phyloP scores from a whole-genome alignment of 2,113 vertebrate genomes.

The Serinus canaria region DNA sequence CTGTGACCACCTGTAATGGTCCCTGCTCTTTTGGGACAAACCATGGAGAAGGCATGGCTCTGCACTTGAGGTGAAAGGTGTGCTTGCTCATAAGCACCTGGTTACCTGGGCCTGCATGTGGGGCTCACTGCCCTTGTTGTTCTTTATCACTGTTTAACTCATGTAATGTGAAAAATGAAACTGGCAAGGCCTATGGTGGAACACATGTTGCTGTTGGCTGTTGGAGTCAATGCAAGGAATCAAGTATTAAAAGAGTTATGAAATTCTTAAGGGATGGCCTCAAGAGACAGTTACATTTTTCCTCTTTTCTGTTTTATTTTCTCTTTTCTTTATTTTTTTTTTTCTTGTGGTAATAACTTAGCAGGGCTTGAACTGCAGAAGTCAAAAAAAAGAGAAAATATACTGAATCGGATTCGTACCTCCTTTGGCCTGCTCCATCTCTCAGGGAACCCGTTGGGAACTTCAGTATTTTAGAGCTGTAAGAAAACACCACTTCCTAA shows the following conservation, averaged over 20 bases:
- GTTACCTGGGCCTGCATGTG: background rate
- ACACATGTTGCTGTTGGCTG: background rate
- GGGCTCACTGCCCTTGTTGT: background rate
- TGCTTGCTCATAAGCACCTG: background rate
- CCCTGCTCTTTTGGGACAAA: background rate
- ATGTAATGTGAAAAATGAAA: background rate
- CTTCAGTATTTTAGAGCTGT: background rate
- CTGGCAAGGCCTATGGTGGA: background rate
- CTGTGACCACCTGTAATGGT: fast-evolving
- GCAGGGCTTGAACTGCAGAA: background rate
- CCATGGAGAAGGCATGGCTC: background rate
- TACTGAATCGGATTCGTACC: background rate
- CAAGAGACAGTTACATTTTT: background rate
- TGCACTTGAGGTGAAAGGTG: background rate
- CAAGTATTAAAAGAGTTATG: background rate
- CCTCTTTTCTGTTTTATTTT: background rate
- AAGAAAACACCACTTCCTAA: background rate
- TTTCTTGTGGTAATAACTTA: background rate
- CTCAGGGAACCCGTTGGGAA: background rate
- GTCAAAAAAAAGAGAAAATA: background rate
- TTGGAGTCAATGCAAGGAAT: background rate
- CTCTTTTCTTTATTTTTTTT: background rate
- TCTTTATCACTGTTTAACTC: background rate
- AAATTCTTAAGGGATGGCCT: background rate
- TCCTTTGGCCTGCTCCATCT: background rate